Base-by-base conservation (phyloP, 2,113 vertebrate species). In the Dipodomys merriami region DNA sequence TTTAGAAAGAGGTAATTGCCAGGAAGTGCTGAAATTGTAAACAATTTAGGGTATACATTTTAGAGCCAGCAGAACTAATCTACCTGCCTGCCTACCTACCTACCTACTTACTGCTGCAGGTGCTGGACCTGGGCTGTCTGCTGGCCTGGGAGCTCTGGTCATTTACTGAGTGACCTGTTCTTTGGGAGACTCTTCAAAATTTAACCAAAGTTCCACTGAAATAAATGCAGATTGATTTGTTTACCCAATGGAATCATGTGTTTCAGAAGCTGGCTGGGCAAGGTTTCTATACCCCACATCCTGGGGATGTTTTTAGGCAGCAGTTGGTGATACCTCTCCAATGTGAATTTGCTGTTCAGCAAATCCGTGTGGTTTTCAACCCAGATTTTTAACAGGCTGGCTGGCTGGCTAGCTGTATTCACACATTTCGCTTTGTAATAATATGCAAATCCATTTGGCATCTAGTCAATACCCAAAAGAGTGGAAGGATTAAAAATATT, bases 391-490 rank as follows among this genome's bases (percentile, higher is more conserved):
- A 95, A 93, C 78, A 67, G 91, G 84, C 78, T 94, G 95, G 69
- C 76, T 71, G 87, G 76, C 76, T 95, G 96, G 86, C 88, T 97
- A 95, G 91, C 94, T 96, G 93, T 91, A 96, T 95, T 97, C 96
- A 96, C 96, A 97, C 97, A 95, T 96, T 96, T 96, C 64, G 90
- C 96, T 96, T 96, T 97, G 95, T 97, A 97, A 97, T 97, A 95
- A 96, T 96, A 97, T 97, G 97, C 96, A 97, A 96, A 97, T 97
- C 94, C 84, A 96, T 92, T 97, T 97, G 96, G 96, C 96, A 10
- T 85, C 85, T 91, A 95, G 95, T 96, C 84, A 93, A 92, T 95
- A 94, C 82, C 89, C 95, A 86, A 90, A 96, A 97, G 94, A 96
- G 96, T 94, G 80, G 91, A 97, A 95, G 96, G 96, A 97, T 97